Evolutionary conservation across 2,797 vertebrate species (phyloP).

Genomic region (Pseudomugil tenellus): DNA sequence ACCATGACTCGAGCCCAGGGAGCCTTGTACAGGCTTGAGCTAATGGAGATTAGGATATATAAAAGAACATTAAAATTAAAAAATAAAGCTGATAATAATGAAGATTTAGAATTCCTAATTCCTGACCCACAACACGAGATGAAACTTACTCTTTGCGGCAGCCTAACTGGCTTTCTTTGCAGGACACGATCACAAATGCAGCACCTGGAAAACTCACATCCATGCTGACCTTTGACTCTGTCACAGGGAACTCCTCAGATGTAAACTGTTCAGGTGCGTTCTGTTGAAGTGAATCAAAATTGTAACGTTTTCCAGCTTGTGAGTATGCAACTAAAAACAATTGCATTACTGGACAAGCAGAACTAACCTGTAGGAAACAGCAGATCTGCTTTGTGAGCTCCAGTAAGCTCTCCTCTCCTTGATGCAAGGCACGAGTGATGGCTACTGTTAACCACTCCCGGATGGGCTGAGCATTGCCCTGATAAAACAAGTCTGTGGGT

Average conservation of each 20-base stretch:
- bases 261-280: constrained; percentile 95
- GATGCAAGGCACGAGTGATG: constrained; percentile 94
- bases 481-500: constrained; percentile 96
- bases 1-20: constrained; percentile 96
- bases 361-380: constrained; percentile 92
- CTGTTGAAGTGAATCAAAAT: constrained; percentile 67
- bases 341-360: neutral
- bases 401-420: constrained; percentile 94
- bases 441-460: constrained; percentile 95
- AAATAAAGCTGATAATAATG: neutral
- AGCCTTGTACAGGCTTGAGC: constrained; percentile 97
- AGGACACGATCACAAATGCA: constrained; percentile 94
- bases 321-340: neutral
- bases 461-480: constrained; percentile 91
- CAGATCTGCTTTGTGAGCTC: constrained; percentile 98
- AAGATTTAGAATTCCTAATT: neutral
- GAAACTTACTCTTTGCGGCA: constrained; percentile 95
- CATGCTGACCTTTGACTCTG: constrained; percentile 97
- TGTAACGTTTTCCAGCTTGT: neutral
- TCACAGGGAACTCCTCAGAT: constrained; percentile 94
- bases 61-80: neutral
- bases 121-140: neutral
- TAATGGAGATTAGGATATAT: constrained; percentile 55
- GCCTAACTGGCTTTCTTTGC: constrained; percentile 95
- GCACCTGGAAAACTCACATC: constrained; percentile 97